A percentile compares a stretch with the other conserved stretches of the same genome.
Evolutionary conservation across 2,888 invertebrate genomes (phyloP).

Genomic region (Encarsia formosa): DNA sequence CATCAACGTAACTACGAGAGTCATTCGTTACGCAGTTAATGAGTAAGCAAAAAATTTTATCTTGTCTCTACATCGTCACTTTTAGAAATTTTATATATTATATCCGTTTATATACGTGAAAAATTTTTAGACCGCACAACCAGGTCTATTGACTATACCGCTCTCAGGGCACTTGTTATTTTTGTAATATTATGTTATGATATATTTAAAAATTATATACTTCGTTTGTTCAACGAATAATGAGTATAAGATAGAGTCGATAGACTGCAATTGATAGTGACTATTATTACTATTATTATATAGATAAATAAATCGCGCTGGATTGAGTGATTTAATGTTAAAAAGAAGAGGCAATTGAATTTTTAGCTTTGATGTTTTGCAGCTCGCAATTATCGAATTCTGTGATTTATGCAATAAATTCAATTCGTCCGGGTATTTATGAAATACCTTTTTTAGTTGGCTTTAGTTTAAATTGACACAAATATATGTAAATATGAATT

Average conservation of each 20-base stretch:
- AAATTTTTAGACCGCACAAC: constrained; percentile 16
- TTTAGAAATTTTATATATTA: constrained; percentile 24
- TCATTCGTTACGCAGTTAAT: constrained; percentile 20
- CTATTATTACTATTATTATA: constrained; percentile 16
- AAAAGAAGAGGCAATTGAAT: constrained; percentile 21
- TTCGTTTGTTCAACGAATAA: constrained; percentile 33
- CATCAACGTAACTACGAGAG: constrained; percentile 15
- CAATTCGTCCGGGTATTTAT: constrained; percentile 23
- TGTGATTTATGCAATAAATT: constrained; percentile 30
- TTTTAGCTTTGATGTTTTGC: constrained; percentile 27
- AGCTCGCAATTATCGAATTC: constrained; percentile 28
- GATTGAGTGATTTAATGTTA: constrained; percentile 25
- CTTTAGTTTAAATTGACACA: no score
- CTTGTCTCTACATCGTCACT: constrained; percentile 22
- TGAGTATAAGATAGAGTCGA: constrained; percentile 24
- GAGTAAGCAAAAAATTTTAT: constrained; percentile 25
- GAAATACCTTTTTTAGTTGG: constrained; percentile 8
- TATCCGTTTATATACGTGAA: constrained; percentile 21
- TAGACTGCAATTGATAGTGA: constrained; percentile 26
- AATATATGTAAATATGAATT: no score
- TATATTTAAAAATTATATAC: constrained; percentile 48
- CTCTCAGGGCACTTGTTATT: constrained; percentile 45
- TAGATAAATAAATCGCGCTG: constrained; percentile 23
- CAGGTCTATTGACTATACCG: constrained; percentile 21
- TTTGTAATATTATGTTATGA: constrained; percentile 49